Evolutionary conservation across 2,113 vertebrate genomes (phyloP).

Genomic region (Urocitellus parryii): DNA sequence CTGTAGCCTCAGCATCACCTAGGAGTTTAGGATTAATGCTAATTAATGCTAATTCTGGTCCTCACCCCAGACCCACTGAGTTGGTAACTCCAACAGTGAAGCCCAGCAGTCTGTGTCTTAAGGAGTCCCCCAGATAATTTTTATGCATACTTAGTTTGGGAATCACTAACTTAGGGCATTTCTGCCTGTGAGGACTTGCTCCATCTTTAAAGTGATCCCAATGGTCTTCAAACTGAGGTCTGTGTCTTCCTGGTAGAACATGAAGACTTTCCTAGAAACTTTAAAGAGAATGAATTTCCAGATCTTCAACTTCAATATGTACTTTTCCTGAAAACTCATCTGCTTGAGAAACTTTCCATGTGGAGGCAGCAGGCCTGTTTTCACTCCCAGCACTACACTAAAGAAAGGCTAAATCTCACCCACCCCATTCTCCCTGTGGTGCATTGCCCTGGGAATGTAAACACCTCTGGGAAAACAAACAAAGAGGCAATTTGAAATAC

Average conservation of each 20-base stretch:
- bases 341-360: background rate
- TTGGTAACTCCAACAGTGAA: background rate
- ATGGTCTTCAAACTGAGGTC: background rate
- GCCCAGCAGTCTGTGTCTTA: background rate
- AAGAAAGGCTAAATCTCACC: constrained; percentile 12
- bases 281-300: background rate
- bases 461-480: constrained; percentile 42
- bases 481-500: constrained; percentile 54
- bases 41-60: background rate
- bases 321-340: background rate
- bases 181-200: background rate
- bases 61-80: background rate
- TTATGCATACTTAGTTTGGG: background rate
- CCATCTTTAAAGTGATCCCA: background rate
- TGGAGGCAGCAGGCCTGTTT: background rate
- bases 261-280: background rate
- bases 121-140: background rate
- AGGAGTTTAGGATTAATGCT: background rate
- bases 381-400: background rate
- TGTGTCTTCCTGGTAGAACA: background rate
- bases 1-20: background rate
- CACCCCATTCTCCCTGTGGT: background rate
- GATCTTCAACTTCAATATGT: background rate
- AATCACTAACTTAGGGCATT: background rate
- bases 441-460: constrained; percentile 1